Percentiles rank a stretch among this genome's conserved stretches.
phyloP scores from a whole-genome alignment of 2,797 vertebrate genomes.

The Nyctalus aviator region DNA sequence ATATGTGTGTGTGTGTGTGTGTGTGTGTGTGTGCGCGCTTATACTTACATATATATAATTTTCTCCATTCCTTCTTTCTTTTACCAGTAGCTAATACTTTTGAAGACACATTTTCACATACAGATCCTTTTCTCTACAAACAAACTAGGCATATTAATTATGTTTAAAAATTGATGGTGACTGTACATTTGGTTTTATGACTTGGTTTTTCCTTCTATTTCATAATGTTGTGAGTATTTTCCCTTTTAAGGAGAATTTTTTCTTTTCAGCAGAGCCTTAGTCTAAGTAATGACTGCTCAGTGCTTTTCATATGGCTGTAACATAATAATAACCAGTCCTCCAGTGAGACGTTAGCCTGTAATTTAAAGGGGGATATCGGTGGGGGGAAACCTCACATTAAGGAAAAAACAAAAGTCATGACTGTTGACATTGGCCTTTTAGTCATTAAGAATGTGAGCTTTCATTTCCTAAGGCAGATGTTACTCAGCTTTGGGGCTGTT shows the following conservation, averaged over 20 bases:
- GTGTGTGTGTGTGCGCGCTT: too few relatives aligned
- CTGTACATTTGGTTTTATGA: neutral
- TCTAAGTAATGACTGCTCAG: conserved; percentile 8
- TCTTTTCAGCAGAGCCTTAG: conserved; percentile 29
- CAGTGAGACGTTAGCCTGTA: neutral
- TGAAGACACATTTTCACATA: neutral
- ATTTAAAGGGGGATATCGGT: neutral
- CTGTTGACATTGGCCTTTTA: conserved; percentile 43
- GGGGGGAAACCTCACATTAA: neutral
- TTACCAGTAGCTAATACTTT: neutral
- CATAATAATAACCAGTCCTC: neutral
- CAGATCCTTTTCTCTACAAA: neutral
- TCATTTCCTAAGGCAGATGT: conserved; percentile 46
- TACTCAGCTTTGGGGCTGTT: conserved; percentile 1
- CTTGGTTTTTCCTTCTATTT: neutral
- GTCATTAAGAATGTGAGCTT: conserved; percentile 35
- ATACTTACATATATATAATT: neutral
- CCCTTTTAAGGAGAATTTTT: conserved; percentile 37
- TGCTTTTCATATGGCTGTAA: conserved; percentile 10
- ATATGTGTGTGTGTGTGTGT: too few relatives aligned
- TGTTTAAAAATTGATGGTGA: conserved; percentile 25
- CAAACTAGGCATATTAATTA: conserved; percentile 40
- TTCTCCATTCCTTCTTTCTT: neutral
- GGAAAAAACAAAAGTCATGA: neutral
- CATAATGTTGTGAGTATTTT: neutral